phyloP scores from a whole-genome alignment of 2,888 invertebrate genomes.

The Orchesella flavescens region DNA sequence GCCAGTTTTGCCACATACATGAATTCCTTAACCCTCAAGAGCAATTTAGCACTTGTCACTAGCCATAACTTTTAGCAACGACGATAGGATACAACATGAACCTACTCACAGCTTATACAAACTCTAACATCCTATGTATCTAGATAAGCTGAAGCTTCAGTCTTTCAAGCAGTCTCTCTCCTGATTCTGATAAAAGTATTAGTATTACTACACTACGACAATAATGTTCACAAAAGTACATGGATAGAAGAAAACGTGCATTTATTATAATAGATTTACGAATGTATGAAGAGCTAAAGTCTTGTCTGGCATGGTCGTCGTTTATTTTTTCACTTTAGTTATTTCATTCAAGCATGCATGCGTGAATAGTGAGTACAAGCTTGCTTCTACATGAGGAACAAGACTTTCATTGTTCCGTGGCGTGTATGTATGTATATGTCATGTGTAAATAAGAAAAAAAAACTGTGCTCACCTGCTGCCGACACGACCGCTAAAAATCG shows the following conservation, averaged over 20 bases:
- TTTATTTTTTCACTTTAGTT: not conserved
- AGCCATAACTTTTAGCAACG: slow-evolving; percentile 58
- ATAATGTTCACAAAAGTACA: not conserved
- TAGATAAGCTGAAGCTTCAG: not conserved
- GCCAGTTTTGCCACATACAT: slow-evolving; percentile 49
- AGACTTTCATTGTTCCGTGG: not conserved
- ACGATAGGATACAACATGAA: slow-evolving; percentile 12
- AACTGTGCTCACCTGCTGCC: slow-evolving; percentile 33
- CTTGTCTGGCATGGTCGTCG: not conserved
- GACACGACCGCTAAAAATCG: slow-evolving; percentile 20
- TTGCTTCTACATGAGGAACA: not conserved
- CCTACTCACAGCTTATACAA: not conserved
- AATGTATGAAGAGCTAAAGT: not conserved
- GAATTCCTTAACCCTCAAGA: slow-evolving; percentile 58
- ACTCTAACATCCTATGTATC: too few relatives aligned
- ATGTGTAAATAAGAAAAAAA: slow-evolving; percentile 1
- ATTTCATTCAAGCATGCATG: slow-evolving; percentile 7
- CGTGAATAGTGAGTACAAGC: too few relatives aligned
- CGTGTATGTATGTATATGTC: not conserved
- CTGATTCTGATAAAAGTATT: too few relatives aligned
- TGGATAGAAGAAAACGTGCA: not conserved
- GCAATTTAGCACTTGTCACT: slow-evolving; percentile 66
- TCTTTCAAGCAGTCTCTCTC: not conserved
- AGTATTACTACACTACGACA: not conserved
- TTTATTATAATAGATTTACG: slow-evolving; percentile 14